Evolutionary conservation across 2,797 vertebrate species (phyloP).

Genomic region (Crenuchus spilurus): DNA sequence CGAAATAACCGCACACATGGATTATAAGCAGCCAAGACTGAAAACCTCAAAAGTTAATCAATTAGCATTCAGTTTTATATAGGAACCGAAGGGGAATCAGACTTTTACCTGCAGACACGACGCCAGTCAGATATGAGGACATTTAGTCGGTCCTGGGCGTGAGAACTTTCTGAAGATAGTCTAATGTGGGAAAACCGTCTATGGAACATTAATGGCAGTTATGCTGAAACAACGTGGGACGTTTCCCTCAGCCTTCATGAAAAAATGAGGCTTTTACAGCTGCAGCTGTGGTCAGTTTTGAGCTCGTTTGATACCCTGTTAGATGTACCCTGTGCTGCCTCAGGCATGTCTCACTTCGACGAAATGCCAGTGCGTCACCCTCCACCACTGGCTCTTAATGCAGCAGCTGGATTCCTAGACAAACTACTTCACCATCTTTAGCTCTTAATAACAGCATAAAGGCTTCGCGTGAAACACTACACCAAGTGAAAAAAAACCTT

Average conservation of each 20-base stretch:
- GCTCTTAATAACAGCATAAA: too few relatives aligned
- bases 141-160: conserved; percentile 10
- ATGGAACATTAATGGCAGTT: not conserved
- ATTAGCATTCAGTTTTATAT: too few relatives aligned
- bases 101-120: too few relatives aligned
- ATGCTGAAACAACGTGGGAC: not conserved
- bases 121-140: too few relatives aligned
- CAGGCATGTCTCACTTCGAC: not conserved
- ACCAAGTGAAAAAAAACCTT: conserved; percentile 36
- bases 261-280: not conserved
- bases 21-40: too few relatives aligned
- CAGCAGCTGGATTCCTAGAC: conserved; percentile 1
- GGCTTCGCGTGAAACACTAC: not conserved
- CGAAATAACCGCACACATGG: too few relatives aligned
- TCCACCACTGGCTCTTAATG: not conserved
- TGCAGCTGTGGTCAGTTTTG: not conserved
- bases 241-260: not conserved
- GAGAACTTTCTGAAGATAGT: conserved; percentile 7
- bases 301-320: not conserved
- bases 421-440: not conserved
- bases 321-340: not conserved
- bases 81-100: too few relatives aligned
- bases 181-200: not conserved
- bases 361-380: conserved; percentile 39
- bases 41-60: too few relatives aligned